These are phyloP conservation scores for Copidosoma floridanum DNA, from an alignment of 1,140 invertebrate species.

Conservation along the genomic window DNA sequence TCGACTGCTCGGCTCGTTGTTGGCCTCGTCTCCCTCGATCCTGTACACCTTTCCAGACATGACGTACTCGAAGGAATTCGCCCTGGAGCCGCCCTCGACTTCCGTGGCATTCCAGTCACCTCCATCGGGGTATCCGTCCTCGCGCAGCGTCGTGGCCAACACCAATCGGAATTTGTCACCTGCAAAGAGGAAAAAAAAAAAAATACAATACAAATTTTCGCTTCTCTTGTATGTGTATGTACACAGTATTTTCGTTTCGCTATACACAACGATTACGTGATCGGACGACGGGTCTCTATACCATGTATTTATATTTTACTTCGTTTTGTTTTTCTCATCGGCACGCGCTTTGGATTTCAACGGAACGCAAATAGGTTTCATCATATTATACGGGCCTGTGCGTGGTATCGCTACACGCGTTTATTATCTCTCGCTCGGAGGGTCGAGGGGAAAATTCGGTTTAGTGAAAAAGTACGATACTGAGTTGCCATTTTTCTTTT, in stretches of 20 bases:
- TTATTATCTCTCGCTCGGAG: too few species aligned
- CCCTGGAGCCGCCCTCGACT: constrained; percentile 77
- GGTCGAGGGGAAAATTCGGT: too few species aligned
- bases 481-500: too few species aligned
- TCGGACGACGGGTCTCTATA: background rate
- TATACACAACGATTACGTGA: too few species aligned
- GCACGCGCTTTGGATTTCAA: too few species aligned
- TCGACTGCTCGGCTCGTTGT: constrained; percentile 79
- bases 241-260: too few species aligned
- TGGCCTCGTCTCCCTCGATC: constrained; percentile 95
- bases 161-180: constrained; percentile 93
- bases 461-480: too few species aligned
- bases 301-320: too few species aligned
- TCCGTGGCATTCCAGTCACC: constrained; percentile 89
- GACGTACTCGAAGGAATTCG: constrained; percentile 98
- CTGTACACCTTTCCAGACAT: constrained; percentile 99
- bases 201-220: background rate
- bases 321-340: too few species aligned
- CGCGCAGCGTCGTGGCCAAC: constrained; percentile 89
- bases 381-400: too few species aligned
- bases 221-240: background rate
- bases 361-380: too few species aligned
- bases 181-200: constrained; percentile 33
- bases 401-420: too few species aligned
- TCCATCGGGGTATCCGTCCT: constrained; percentile 94